Evolutionary conservation across 2,113 vertebrate species (phyloP).

Genomic region (Lipophrys pholis): DNA sequence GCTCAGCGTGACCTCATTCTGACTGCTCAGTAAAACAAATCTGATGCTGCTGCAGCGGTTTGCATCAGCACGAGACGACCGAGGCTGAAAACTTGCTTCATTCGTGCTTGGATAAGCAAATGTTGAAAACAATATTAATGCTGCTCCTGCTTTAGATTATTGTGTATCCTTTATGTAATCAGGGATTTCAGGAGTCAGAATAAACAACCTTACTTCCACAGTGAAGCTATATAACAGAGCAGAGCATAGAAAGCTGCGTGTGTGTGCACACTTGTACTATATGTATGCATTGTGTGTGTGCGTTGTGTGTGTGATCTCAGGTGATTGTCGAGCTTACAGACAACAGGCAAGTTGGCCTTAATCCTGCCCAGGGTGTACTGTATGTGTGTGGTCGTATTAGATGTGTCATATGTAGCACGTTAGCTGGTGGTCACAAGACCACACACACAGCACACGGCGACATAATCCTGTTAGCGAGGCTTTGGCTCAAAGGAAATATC

Average conservation of each 20-base stretch:
- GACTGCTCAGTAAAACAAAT: conserved; percentile 58
- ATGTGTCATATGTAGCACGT: conserved; percentile 47
- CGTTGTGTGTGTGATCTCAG: conserved; percentile 38
- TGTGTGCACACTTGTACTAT: too few relatives aligned
- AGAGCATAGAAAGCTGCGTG: too few relatives aligned
- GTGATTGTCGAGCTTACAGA: conserved; percentile 51
- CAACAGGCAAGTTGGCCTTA: conserved; percentile 63
- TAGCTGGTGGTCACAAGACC: conserved; percentile 25
- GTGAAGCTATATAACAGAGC: too few relatives aligned
- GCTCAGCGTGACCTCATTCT: conserved; percentile 72
- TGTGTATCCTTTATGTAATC: too few relatives aligned
- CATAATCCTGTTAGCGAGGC: conserved; percentile 72
- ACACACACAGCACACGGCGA: conserved; percentile 33
- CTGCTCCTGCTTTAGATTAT: too few relatives aligned
- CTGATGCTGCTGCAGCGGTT: conserved; percentile 43
- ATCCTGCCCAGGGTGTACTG: conserved; percentile 42
- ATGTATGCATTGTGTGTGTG: neutral
- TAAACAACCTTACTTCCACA: too few relatives aligned
- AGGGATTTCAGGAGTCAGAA: too few relatives aligned
- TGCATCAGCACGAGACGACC: neutral
- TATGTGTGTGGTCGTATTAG: conserved; percentile 18
- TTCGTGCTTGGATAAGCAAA: neutral
- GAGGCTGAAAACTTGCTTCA: neutral
- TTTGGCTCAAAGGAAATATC: conserved; percentile 63
- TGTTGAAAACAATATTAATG: too few relatives aligned